Base-by-base conservation (phyloP, 2,113 vertebrate species). In the Cottus gobio region DNA sequence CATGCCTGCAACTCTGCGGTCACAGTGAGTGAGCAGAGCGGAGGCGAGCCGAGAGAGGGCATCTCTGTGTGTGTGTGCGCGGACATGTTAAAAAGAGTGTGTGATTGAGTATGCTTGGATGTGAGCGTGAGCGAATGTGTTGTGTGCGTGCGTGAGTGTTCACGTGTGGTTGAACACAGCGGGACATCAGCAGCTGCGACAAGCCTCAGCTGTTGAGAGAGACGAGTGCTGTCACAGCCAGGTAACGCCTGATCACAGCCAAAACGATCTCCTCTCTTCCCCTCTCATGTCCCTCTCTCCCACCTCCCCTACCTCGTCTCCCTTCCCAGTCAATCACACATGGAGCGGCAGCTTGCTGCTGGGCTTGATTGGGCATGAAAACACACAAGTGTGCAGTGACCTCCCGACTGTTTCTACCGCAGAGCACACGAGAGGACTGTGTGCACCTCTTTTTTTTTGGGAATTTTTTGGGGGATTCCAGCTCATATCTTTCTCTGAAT, bases 141-240 rank as follows among this genome's bases (percentile, higher is more conserved):
- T 20, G 58, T 28, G 68, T 54, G 71, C 20, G 50, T 24, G 30
- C 5, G 34, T 62, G 80, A 57, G 70, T n/a, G 48, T 86, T 85
- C 84, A 90, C 54, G 88, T 84, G 76, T 77, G 85, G 86, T 63
- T 85, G 83, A 85, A 87, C 90, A 82, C 90, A 80, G 91, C 57
- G 31, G 82, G 89, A 77, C 80, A 60, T 82, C 88, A 71, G 89
- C 92, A 86, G 89, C 90, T 89, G 91, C 89, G 91, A 93, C 91
- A 89, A 87, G 88, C 81, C 91, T 93, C 91, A 93, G 92, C 92
- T 92, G 92, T 81, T 85, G 84, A 86, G 85, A 85, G 88, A 90
- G 90, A 90, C 79, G 73, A 91, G 87, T 28, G 85, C 87, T 77
- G 90, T 93, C 89, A 86, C 82, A 83, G 91, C 83, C 92, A 90